Evolutionary conservation across 2,113 vertebrate species (phyloP), one percentile per base, ranked within the genome.

Genomic region (Thunnus maccoyii): DNA sequence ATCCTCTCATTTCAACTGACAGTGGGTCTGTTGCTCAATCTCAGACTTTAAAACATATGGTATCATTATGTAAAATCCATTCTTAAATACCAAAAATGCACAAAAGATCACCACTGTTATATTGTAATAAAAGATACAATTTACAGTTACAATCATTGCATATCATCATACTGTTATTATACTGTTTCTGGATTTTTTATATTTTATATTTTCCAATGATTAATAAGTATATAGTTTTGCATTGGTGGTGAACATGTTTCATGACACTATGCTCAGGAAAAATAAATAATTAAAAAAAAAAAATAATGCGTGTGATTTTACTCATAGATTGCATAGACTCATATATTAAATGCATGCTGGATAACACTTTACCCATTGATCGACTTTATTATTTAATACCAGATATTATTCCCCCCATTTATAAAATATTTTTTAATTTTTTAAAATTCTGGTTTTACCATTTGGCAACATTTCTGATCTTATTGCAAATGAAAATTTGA

Each of bases 1-100:
- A 64, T 84, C 5, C 0, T 1, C 27, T 78, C 16, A 47, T 30
- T 30, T 65, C 8, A 56, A 61, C 78, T 76, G 64, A 84, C 71
- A 63, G 5, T 41, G 13, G 14, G 78, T 56, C 20, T 61, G 48
- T 62, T 61, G n/a, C n/a, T 74, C 56, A 17, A 11, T 51, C 10
- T 13, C 22, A 51, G 25, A 71, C 61, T 52, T 67, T 30, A 15
- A 9, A 30, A 57, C 15, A 5, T 18, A 7, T 27, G 54, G 15
- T 11, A 4, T 54, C 30, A 32, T 47, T 5, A 0, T 67, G 46
- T 22, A 20, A 65, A 50, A 74, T 41, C 4, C 11, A 54, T 20
- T 63, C 14, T n/a, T 58, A 47, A 15, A 15, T 41, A 51, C 41
- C 16, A 62, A 74, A 58, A 1, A 25, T 12, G n/a, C 22, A 60